Percentiles rank a stretch among this genome's conserved stretches.
phyloP scores from a whole-genome alignment of 2,888 invertebrate species.

The Pristionchus entomophagus region DNA sequence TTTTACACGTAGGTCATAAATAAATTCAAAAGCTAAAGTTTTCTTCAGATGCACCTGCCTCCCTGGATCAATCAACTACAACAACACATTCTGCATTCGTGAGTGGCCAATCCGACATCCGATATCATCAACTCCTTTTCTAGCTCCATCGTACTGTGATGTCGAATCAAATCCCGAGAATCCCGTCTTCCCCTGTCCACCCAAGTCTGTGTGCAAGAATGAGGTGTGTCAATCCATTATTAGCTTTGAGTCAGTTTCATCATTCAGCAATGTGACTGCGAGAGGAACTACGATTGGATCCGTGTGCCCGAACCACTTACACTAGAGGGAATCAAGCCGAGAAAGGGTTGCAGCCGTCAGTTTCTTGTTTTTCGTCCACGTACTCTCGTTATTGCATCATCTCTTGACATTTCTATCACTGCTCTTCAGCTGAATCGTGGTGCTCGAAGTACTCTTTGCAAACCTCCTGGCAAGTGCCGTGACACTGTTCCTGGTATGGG shows the following conservation, averaged over 20 bases:
- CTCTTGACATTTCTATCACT: background rate
- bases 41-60: slow-evolving; percentile 26
- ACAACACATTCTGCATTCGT: slow-evolving; percentile 42
- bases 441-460: slow-evolving; percentile 5
- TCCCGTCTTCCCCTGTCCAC: background rate
- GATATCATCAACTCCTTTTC: background rate
- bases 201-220: slow-evolving; percentile 2
- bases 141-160: slow-evolving; percentile 40
- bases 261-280: slow-evolving; percentile 21
- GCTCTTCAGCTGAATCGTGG: background rate
- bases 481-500: slow-evolving; percentile 28
- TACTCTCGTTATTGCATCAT: too few species aligned
- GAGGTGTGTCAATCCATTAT: background rate
- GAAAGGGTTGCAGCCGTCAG: slow-evolving; percentile 34
- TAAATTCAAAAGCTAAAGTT: background rate
- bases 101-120: background rate
- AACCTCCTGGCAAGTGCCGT: background rate
- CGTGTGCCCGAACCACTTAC: slow-evolving; percentile 36
- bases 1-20: background rate
- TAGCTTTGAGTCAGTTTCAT: background rate
- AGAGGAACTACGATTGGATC: slow-evolving; percentile 5
- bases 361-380: too few species aligned
- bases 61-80: slow-evolving; percentile 39
- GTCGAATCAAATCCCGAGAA: background rate
- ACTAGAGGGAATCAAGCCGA: slow-evolving; percentile 26